Evolutionary conservation across 2,113 vertebrate genomes (phyloP).

Genomic region (Mugil cephalus): DNA sequence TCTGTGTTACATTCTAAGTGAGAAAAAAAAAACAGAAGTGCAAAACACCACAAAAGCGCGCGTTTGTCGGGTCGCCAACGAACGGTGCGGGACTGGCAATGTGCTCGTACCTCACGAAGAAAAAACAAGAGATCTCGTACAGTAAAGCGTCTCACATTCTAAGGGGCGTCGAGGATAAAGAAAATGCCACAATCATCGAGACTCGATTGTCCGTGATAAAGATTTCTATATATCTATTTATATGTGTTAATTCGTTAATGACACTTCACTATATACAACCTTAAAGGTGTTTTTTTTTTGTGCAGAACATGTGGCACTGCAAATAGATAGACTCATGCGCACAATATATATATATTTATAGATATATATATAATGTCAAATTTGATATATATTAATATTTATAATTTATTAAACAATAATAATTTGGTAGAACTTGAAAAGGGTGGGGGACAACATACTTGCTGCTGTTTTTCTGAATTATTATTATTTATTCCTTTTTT

Average conservation of each 20-base stretch:
- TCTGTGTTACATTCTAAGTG: constrained; percentile 72
- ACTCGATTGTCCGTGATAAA: constrained; percentile 82
- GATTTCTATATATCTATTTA: constrained; percentile 71
- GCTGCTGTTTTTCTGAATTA: constrained; percentile 12
- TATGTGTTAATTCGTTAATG: constrained; percentile 65
- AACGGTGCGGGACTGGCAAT: constrained; percentile 18
- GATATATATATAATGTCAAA: constrained; percentile 52
- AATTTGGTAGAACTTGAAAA: constrained; percentile 46
- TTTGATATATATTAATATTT: constrained; percentile 55
- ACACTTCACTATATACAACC: constrained; percentile 75
- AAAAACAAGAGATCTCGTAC: constrained; percentile 44
- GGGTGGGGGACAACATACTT: constrained; percentile 47
- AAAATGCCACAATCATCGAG: constrained; percentile 74
- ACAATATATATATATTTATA: constrained; percentile 46
- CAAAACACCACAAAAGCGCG: constrained; percentile 72
- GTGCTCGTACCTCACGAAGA: constrained; percentile 37
- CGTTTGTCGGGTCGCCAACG: not conserved
- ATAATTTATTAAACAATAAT: constrained; percentile 55
- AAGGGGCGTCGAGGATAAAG: constrained; percentile 59
- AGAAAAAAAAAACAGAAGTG: constrained; percentile 61
- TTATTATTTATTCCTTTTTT: constrained; percentile 29
- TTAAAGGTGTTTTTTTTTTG: constrained; percentile 41
- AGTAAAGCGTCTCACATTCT: constrained; percentile 58
- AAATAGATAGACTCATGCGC: constrained; percentile 66
- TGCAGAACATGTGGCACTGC: constrained; percentile 60